These are phyloP conservation scores for Thereva nobilitata DNA, from an alignment of 2,888 invertebrate genomes.

Conservation along the genomic window DNA sequence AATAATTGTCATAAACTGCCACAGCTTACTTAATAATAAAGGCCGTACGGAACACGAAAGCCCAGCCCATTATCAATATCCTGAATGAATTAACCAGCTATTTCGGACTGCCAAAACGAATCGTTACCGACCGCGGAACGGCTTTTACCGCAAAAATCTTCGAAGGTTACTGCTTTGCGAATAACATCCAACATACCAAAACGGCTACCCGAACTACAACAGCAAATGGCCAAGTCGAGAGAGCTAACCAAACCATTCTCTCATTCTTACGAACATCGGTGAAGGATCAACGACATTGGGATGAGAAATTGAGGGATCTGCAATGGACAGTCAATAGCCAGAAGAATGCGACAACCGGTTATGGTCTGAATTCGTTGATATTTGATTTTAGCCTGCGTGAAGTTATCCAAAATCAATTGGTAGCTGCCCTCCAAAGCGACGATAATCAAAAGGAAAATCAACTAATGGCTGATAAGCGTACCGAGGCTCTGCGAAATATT, in stretches of 20 bases:
- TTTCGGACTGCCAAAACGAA: slow-evolving; percentile 9
- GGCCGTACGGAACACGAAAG: slow-evolving; percentile 27
- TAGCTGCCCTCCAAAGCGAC: too few species aligned
- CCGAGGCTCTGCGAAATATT: too few species aligned
- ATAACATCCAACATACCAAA: neutral
- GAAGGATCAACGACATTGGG: too few species aligned
- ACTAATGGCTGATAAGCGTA: too few species aligned
- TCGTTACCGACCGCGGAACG: slow-evolving; percentile 24
- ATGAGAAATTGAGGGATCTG: neutral
- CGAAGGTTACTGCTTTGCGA: neutral
- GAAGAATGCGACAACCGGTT: slow-evolving; percentile 4
- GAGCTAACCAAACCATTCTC: slow-evolving; percentile 7
- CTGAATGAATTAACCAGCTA: slow-evolving; percentile 1
- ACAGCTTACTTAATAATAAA: slow-evolving; percentile 19
- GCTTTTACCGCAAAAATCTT: slow-evolving; percentile 12
- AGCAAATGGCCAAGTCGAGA: slow-evolving; percentile 12
- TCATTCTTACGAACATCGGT: neutral
- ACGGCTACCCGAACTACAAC: slow-evolving; percentile 2
- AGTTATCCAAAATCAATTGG: neutral
- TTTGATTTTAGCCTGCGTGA: neutral
- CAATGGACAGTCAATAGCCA: slow-evolving; percentile 4
- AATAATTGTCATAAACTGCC: too few species aligned
- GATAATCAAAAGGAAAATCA: too few species aligned
- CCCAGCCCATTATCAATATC: neutral
- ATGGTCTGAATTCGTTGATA: neutral